These are phyloP conservation scores for Neosilurus hyrtlii DNA, from an alignment of 2,797 vertebrate species.

Conservation along the genomic window DNA sequence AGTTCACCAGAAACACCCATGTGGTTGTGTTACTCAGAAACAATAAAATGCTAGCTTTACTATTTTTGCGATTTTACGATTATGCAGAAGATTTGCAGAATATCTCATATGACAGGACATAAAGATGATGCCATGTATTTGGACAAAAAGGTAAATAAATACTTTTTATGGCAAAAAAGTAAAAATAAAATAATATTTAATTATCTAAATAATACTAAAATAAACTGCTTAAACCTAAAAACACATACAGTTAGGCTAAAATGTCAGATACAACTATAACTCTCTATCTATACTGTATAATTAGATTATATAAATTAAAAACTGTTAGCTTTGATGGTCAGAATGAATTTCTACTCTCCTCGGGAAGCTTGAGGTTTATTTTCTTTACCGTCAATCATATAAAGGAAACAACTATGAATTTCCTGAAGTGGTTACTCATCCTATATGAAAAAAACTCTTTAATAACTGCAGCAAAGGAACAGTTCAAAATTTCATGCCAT, in stretches of 20 bases:
- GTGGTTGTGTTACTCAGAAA: not conserved
- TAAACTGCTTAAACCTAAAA: not conserved
- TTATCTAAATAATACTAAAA: not conserved
- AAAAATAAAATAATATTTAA: not conserved
- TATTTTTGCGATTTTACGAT: not conserved
- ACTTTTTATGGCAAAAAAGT: too few relatives aligned
- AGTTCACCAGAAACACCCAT: slow-evolving; percentile 2
- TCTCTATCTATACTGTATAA: too few relatives aligned
- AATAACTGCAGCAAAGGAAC: not conserved
- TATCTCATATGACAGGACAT: not conserved
- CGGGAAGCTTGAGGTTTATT: not conserved
- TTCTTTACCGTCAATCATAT: not conserved
- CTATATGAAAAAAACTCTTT: not conserved
- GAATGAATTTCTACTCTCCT: too few relatives aligned
- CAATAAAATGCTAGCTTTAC: not conserved
- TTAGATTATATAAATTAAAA: too few relatives aligned
- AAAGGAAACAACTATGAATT: not conserved
- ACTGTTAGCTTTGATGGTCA: too few relatives aligned
- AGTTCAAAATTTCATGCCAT: not conserved
- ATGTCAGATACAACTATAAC: too few relatives aligned
- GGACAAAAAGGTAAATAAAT: not conserved
- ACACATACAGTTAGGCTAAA: too few relatives aligned
- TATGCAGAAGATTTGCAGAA: not conserved
- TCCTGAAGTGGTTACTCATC: not conserved
- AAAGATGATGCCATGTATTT: not conserved